These are phyloP conservation scores for Atta texana DNA, from an alignment of 1,140 invertebrate species.

Conservation along the genomic window DNA sequence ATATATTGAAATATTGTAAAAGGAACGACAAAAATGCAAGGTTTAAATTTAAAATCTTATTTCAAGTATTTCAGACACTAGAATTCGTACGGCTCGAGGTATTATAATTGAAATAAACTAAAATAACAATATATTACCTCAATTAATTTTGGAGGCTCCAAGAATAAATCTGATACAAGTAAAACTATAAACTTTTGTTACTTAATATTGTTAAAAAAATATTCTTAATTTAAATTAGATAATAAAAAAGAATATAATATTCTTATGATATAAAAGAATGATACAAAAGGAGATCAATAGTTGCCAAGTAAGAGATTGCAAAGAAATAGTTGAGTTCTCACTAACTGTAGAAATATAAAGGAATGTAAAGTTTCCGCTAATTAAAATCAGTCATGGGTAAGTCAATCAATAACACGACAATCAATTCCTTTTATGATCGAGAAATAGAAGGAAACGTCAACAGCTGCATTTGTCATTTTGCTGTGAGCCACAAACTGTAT, in stretches of 20 bases:
- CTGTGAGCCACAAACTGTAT: background rate
- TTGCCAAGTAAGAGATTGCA: too few relatives aligned
- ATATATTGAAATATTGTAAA: background rate
- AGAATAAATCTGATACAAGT: too few relatives aligned
- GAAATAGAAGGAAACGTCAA: constrained; percentile 17
- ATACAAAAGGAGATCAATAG: background rate
- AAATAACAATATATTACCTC: too few relatives aligned
- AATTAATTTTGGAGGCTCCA: too few relatives aligned
- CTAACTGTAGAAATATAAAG: background rate
- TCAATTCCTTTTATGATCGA: background rate
- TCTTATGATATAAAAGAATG: background rate
- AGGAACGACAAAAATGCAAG: too few relatives aligned
- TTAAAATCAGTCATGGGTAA: background rate
- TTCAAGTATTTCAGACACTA: too few relatives aligned
- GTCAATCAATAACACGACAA: background rate
- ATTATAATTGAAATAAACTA: too few relatives aligned
- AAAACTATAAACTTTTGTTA: too few relatives aligned
- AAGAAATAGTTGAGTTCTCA: background rate
- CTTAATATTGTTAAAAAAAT: background rate
- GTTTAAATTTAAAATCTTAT: too few relatives aligned
- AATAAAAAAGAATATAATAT: background rate
- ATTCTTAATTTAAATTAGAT: background rate
- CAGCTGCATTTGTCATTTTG: constrained; percentile 11
- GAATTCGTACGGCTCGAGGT: too few relatives aligned
- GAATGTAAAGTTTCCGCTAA: constrained; percentile 2